Evolutionary conservation across 2,888 invertebrate species (phyloP).

Genomic region (Timandra comae): DNA sequence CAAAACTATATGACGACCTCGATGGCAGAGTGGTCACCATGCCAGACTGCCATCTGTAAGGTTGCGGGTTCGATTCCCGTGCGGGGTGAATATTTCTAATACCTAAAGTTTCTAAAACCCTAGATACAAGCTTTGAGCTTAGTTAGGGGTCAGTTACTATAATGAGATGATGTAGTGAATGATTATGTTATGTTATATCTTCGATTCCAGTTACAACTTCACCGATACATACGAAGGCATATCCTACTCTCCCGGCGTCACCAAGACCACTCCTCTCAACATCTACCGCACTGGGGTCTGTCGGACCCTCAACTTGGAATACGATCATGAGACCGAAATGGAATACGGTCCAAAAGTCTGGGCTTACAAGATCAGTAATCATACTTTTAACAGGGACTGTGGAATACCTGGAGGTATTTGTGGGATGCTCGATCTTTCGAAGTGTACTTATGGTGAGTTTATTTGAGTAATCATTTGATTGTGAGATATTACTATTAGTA

Average conservation of each 20-base stretch:
- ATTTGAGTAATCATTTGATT: no score
- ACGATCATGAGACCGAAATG: slow-evolving; percentile 26
- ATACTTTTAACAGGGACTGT: slow-evolving; percentile 79
- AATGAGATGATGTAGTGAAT: no score
- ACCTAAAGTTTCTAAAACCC: no score
- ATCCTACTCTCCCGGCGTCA: slow-evolving; percentile 80
- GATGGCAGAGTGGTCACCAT: no score
- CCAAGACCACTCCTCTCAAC: slow-evolving; percentile 68
- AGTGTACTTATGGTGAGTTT: slow-evolving; percentile 81
- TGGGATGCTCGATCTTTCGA: slow-evolving; percentile 77
- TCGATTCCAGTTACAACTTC: slow-evolving; percentile 46
- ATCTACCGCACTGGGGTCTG: slow-evolving; percentile 87
- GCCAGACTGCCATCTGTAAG: no score
- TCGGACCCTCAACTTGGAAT: slow-evolving; percentile 73
- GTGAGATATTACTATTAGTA: no score
- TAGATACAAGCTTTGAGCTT: no score
- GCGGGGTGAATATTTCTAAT: no score
- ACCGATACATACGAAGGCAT: slow-evolving; percentile 84
- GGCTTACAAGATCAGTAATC: slow-evolving; percentile 77
- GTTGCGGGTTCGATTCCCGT: no score
- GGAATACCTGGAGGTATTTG: slow-evolving; percentile 73
- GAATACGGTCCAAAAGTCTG: slow-evolving; percentile 76
- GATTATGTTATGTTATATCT: no score
- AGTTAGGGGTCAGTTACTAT: no score
- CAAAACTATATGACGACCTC: no score